These are phyloP conservation scores for Leguminivora glycinivorella DNA, from an alignment of 1,140 invertebrate genomes.

Conservation along the genomic window DNA sequence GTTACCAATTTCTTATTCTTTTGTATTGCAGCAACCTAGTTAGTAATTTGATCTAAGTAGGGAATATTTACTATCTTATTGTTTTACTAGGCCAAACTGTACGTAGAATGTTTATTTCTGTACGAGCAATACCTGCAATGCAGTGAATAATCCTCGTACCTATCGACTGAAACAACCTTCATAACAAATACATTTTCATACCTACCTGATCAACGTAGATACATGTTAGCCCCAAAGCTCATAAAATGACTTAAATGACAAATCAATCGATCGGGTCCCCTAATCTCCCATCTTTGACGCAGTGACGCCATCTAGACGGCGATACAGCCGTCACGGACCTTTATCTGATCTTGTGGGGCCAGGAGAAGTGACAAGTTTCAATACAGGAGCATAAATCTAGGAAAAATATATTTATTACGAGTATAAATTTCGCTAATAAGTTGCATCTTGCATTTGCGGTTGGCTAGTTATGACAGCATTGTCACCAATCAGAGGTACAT, in stretches of 20 bases:
- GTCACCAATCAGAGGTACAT: too few relatives aligned
- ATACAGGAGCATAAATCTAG: too few relatives aligned
- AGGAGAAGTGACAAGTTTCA: not conserved
- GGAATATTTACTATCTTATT: too few relatives aligned
- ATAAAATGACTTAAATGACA: constrained; percentile 9
- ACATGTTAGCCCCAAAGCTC: not conserved
- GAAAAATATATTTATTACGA: too few relatives aligned
- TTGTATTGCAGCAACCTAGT: too few relatives aligned
- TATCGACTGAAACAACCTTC: not conserved
- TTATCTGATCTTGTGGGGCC: constrained; percentile 4
- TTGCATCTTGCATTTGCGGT: too few relatives aligned
- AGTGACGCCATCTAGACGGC: constrained; percentile 12
- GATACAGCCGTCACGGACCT: not conserved
- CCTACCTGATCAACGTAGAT: not conserved
- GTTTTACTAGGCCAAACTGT: too few relatives aligned
- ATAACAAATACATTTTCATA: not conserved
- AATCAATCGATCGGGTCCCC: not conserved
- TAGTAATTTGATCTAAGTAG: too few relatives aligned
- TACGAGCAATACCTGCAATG: not conserved
- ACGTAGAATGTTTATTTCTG: too few relatives aligned
- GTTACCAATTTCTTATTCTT: too few relatives aligned
- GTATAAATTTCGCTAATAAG: too few relatives aligned
- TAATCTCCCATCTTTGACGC: constrained; percentile 11
- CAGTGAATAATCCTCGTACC: not conserved
- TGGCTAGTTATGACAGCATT: too few relatives aligned